phyloP scores from a whole-genome alignment of 2,113 vertebrate genomes.

The Oryzias woworae region DNA sequence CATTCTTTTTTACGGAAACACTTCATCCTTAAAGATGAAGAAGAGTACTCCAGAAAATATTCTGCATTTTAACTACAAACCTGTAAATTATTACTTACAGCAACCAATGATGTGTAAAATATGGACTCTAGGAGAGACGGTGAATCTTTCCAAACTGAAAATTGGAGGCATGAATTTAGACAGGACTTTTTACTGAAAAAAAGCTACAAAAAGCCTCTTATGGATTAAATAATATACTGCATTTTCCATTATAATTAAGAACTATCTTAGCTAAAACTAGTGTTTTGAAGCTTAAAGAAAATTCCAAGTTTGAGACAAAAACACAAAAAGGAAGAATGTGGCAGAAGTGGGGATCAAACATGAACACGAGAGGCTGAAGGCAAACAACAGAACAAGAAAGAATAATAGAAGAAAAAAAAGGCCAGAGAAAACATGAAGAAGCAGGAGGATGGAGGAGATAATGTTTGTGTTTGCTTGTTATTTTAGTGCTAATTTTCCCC shows the following conservation, averaged over 20 bases:
- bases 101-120: too few species aligned
- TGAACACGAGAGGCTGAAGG: conserved; percentile 11
- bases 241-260: conserved; percentile 5
- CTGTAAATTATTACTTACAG: too few species aligned
- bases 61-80: too few species aligned
- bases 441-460: conserved; percentile 38
- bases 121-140: too few species aligned
- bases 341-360: conserved; percentile 1
- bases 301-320: neutral
- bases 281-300: neutral
- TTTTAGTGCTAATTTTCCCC: conserved; percentile 71
- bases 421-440: conserved; percentile 1
- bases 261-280: neutral
- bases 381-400: conserved; percentile 13
- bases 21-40: too few species aligned
- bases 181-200: neutral
- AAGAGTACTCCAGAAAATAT: too few species aligned
- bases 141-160: neutral
- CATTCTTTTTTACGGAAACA: too few species aligned
- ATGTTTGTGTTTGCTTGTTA: conserved; percentile 77
- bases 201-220: neutral
- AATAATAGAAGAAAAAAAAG: conserved; percentile 5
- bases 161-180: neutral
- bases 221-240: neutral
- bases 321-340: neutral